A percentile compares a stretch with the other conserved stretches of the same genome.
phyloP scores from a whole-genome alignment of 2,888 invertebrate species.

The Polydesmus complanatus region DNA sequence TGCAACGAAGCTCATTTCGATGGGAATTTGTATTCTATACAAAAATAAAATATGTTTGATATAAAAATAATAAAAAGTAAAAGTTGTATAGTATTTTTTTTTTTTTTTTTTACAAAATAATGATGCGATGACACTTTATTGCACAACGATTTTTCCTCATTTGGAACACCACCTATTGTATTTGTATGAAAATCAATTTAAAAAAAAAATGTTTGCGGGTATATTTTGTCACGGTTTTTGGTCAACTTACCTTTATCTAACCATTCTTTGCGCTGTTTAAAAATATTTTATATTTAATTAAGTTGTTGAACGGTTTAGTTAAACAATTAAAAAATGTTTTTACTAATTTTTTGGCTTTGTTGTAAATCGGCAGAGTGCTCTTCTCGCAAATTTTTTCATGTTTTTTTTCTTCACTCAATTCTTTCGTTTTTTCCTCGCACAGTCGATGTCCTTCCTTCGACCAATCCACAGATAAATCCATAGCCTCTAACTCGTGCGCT shows the following conservation, averaged over 20 bases:
- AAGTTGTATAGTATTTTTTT: too few relatives aligned
- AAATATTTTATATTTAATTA: background rate
- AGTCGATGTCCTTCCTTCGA: background rate
- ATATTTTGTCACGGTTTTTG: background rate
- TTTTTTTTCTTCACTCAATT: background rate
- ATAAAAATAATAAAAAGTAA: too few relatives aligned
- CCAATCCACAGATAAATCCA: background rate
- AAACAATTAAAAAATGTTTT: background rate
- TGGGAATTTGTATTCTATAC: too few relatives aligned
- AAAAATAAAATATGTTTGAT: too few relatives aligned
- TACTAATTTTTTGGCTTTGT: background rate
- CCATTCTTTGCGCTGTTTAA: background rate
- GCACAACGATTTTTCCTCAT: too few relatives aligned
- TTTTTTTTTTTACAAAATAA: too few relatives aligned
- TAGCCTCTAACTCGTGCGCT: background rate
- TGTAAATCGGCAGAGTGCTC: background rate
- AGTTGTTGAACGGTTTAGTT: background rate
- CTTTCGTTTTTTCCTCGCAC: background rate
- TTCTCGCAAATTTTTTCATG: background rate
- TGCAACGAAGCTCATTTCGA: too few relatives aligned
- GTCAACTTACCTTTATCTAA: background rate
- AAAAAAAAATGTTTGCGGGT: too few relatives aligned
- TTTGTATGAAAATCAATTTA: too few relatives aligned
- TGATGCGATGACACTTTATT: too few relatives aligned
- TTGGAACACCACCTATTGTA: too few relatives aligned